Percentiles rank a stretch among this genome's conserved stretches.
phyloP scores from a whole-genome alignment of 2,888 invertebrate species.

The Lumbricus terrestris region DNA sequence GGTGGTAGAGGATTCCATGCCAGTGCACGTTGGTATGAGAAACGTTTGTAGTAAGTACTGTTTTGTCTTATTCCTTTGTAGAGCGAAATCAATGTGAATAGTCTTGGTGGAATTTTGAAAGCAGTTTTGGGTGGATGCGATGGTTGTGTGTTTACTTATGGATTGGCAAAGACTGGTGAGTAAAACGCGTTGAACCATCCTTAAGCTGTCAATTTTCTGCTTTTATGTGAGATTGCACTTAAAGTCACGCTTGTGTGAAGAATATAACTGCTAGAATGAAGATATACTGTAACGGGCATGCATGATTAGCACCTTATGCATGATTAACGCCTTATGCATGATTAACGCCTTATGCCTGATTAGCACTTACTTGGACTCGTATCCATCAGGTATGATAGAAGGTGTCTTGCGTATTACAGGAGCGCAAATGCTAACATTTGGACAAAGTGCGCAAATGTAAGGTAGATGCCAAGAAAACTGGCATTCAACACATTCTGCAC shows the following conservation, averaged over 20 bases:
- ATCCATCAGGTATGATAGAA: background rate
- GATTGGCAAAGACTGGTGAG: conserved; percentile 13
- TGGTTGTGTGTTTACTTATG: background rate
- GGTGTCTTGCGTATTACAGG: background rate
- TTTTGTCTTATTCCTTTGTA: background rate
- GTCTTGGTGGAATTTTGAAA: background rate
- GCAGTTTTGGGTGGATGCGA: background rate
- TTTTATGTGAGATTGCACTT: background rate
- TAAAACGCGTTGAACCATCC: background rate
- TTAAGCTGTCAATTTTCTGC: background rate
- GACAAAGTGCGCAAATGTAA: too few species aligned
- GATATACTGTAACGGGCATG: background rate
- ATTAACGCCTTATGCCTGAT: background rate
- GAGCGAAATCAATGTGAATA: background rate
- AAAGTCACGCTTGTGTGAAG: background rate
- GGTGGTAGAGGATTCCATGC: background rate
- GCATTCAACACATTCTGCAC: too few species aligned
- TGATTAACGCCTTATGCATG: background rate
- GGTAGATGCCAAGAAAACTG: too few species aligned
- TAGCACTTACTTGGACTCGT: background rate
- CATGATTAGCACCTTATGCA: background rate
- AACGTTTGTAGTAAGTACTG: background rate
- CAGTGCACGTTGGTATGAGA: background rate
- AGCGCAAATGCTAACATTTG: too few species aligned
- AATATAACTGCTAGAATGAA: background rate